Base-by-base conservation (phyloP, 92 coral and sea anemone genomes). In the Siderastrea radians region DNA sequence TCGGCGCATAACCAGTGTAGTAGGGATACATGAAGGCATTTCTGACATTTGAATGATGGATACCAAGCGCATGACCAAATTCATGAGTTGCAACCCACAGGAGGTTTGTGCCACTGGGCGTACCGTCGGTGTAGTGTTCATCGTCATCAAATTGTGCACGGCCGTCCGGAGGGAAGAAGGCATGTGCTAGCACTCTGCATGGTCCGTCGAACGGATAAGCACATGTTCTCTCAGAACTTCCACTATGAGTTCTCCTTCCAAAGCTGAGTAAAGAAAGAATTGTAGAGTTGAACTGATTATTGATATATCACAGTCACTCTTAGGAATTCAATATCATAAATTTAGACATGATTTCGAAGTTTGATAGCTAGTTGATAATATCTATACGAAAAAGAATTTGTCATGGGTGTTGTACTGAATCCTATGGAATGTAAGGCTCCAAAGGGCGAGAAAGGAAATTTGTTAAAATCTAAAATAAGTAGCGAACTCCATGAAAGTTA, bases 31-130 rank as follows among this genome's bases (percentile, higher is more conserved):
- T 94, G 74, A 96, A 90, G 13, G 99, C 84, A 1, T 93, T 92
- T 49, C 92, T 86, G 77, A 96, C 97, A 67, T 92, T 81, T 66
- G 96, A 90, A 76, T 96, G 96, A 6, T 94, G n/a, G 46, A 96
- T 69, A 2, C 97, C 97, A 51, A 96, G 86, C 26, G 98, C 77
- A 62, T 96, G 99, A 0, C 99, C 99, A 80, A 96, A 94, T 86
- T 96, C 99, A 91, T 96, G 99, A 3, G 93, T 93, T 10, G 99
- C 99, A 49, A 96, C 98, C 90, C 94, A 93, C 45, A 96, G 84
- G 11, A 96, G 93, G 60, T 96, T 91, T 12, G 94, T 92, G 1
- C 97, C 97, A 6, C 86, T 17, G 6, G 87, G 64, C 13, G 88
- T 87, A 2, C 95, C 96, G 7, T 92, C 95, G 14, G 95, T 88